Conservation (phyloP, 2,797 vertebrate species). For the Coranthus polyacanthus region DNA sequence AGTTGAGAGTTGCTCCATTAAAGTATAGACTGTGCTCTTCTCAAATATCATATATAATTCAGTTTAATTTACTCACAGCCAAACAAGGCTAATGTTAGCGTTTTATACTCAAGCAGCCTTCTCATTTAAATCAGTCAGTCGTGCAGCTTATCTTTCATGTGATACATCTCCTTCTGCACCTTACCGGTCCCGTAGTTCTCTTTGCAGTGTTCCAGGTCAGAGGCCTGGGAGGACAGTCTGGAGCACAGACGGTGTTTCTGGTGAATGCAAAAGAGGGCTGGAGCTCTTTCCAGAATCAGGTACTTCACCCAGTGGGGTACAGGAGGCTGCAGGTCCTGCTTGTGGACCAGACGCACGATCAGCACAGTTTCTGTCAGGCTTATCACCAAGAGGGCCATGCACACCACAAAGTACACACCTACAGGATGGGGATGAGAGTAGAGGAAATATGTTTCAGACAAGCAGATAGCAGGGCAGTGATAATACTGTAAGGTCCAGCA, state of each 20-base stretch:
- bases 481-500: too few relatives aligned
- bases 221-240: conserved; percentile 39
- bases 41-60: too few relatives aligned
- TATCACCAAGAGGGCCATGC: conserved; percentile 97
- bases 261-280: conserved; percentile 89
- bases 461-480: background rate
- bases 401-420: conserved; percentile 99
- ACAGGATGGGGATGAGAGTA: background rate
- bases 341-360: conserved; percentile 95
- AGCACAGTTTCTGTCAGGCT: conserved; percentile 96
- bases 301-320: conserved; percentile 92
- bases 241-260: conserved; percentile 83
- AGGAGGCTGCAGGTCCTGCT: conserved; percentile 93
- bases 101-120: background rate
- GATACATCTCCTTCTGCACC: conserved; percentile 6
- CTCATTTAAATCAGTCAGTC: too few relatives aligned
- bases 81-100: background rate
- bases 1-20: too few relatives aligned
- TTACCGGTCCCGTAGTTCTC: conserved; percentile 89
- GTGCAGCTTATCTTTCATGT: too few relatives aligned
- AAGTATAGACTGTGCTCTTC: too few relatives aligned
- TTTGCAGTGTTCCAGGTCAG: conserved; percentile 80
- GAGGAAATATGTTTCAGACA: background rate
- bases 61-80: too few relatives aligned
- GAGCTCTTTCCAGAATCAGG: conserved; percentile 88